A percentile compares a stretch with the other conserved stretches of the same genome.
Conservation (phyloP, 1,140 invertebrate species). For the Tetragonula clypearis region DNA sequence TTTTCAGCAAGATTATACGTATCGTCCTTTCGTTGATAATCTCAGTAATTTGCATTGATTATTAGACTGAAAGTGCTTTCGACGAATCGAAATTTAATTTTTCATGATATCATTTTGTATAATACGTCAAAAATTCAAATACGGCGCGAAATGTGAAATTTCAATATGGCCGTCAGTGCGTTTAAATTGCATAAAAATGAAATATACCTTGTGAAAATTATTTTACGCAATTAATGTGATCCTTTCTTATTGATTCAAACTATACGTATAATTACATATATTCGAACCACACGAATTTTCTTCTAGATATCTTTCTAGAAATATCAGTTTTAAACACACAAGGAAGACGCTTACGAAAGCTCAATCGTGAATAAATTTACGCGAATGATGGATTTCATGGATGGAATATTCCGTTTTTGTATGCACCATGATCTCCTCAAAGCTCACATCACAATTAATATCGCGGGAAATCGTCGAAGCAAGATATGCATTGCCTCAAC, state of each 20-base stretch:
- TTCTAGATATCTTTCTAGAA: neutral
- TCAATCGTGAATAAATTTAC: conserved; percentile 46
- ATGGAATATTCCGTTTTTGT: conserved; percentile 61
- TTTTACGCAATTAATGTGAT: neutral
- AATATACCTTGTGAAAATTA: neutral
- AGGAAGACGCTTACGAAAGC: neutral
- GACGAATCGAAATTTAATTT: neutral
- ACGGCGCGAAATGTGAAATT: neutral
- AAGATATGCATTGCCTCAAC: conserved; percentile 37
- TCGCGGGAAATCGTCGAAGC: conserved; percentile 59
- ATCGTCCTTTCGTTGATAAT: neutral
- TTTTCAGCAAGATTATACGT: conserved; percentile 14
- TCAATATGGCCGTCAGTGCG: neutral
- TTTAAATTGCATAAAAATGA: neutral
- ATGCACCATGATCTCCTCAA: conserved; percentile 63
- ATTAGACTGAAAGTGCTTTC: neutral
- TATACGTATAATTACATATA: neutral
- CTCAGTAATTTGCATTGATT: neutral
- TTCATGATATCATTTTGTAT: neutral
- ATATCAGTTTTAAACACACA: neutral
- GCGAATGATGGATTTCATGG: conserved; percentile 49
- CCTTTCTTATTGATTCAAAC: neutral
- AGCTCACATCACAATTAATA: conserved; percentile 70
- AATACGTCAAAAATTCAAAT: neutral
- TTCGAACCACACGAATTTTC: too few species aligned